These are phyloP conservation scores for Riparia riparia DNA, from an alignment of 2,113 vertebrate genomes.

Conservation along the genomic window DNA sequence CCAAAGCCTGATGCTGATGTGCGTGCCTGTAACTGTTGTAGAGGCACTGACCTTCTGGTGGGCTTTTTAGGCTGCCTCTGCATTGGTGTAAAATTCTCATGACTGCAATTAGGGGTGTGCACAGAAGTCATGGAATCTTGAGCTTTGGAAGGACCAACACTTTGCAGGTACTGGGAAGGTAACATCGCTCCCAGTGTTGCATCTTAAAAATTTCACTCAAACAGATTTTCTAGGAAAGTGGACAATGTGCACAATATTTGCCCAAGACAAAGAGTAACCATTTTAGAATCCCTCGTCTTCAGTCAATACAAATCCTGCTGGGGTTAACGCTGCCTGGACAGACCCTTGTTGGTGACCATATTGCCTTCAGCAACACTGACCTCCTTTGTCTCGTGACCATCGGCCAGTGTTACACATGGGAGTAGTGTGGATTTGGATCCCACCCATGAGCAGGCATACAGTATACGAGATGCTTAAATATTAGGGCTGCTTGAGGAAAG, in stretches of 20 bases:
- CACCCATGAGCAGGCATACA: rapidly evolving
- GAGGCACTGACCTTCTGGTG: neutral
- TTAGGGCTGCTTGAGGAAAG: neutral
- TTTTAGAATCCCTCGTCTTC: neutral
- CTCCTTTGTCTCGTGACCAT: neutral
- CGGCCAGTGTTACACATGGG: rapidly evolving
- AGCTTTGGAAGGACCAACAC: neutral
- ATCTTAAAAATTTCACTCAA: neutral
- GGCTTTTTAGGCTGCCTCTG: neutral
- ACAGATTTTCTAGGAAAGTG: neutral
- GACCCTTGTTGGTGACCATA: neutral
- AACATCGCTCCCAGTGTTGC: neutral
- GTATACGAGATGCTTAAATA: neutral
- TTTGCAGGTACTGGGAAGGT: neutral
- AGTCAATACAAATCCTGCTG: neutral
- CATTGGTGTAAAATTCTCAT: neutral
- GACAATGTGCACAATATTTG: neutral
- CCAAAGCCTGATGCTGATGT: neutral
- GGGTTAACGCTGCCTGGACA: neutral
- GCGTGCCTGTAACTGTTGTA: rapidly evolving
- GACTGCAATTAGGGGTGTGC: neutral
- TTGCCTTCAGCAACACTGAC: neutral
- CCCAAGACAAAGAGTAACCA: neutral
- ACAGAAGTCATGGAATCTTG: rapidly evolving
- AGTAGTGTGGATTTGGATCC: neutral